Base-by-base conservation (phyloP, 2,888 invertebrate genomes). In the Amorpha juglandis region DNA sequence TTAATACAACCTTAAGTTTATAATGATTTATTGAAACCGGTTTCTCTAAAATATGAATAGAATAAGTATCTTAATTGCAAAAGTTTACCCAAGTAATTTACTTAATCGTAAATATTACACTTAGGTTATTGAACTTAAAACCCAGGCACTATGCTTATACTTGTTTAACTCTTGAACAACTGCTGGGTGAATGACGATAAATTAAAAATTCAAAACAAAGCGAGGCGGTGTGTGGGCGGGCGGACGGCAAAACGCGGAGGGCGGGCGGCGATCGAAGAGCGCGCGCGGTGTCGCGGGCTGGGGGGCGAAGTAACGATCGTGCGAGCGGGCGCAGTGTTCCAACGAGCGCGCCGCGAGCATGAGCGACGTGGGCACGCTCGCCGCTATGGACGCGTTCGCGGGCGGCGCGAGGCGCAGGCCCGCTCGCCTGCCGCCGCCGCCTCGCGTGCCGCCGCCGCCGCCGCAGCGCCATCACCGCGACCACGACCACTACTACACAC, bases 201-300 rank as follows among this genome's bases (percentile, higher is more conserved):
- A 92, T 92, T 91, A 92, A 92, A 91, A 89, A 92, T 91, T 90
- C 86, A 92, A 91, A 92, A 92, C 91, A 91, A 91, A 91, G 89
- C 86, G 79, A 80, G 79, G 77, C 79, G 80, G 80, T 81, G 84
- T 81, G 90, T 89, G 89, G 92, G 91, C 89, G 91, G 89, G 83
- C 85, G 86, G 83, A 78, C 78, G 82, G 86, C 77, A 78, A 74
- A 80, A 79, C 80, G 86, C 87, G 86, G 90, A 87, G 89, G 91
- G 90, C 89, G 90, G 89, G 89, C 89, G 90, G 87, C 88, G 89
- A 89, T 90, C 90, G 91, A 89, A 89, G 88, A 86, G 90, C 87
- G 91, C 88, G 92, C 91, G 91, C 90, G 90, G 90, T 73, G 81
- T 78, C 78, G 70, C 85, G 83, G 84, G 79, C 78, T 77, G 84